phyloP scores from a whole-genome alignment of 2,888 invertebrate species.

The Rugalucina vietnamica region DNA sequence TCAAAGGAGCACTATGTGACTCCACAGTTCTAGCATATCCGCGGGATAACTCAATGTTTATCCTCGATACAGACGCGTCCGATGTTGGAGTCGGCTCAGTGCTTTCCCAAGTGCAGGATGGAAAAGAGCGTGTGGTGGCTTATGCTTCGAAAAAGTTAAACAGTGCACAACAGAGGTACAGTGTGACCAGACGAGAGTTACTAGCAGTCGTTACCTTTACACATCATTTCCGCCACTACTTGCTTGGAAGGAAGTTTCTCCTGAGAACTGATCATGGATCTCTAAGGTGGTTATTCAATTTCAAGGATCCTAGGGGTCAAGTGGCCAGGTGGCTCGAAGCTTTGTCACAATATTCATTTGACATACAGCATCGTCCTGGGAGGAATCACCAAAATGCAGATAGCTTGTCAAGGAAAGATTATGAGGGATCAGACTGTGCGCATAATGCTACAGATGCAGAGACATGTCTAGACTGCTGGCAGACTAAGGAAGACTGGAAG shows the following conservation, averaged over 20 bases:
- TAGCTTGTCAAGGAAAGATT: neutral
- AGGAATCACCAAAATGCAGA: neutral
- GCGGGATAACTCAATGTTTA: too few species aligned
- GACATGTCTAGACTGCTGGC: neutral
- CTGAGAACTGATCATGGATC: neutral
- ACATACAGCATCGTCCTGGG: constrained; percentile 1
- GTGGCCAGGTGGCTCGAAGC: neutral
- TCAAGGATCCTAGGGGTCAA: neutral
- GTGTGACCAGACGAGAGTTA: too few species aligned
- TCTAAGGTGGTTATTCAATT: neutral
- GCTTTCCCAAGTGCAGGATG: too few species aligned
- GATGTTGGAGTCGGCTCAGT: too few species aligned
- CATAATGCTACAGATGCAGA: neutral
- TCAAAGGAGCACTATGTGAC: too few species aligned
- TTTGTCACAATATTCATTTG: neutral
- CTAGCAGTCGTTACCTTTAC: too few species aligned
- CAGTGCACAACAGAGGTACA: too few species aligned
- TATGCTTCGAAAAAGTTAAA: too few species aligned
- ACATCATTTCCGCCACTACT: too few species aligned
- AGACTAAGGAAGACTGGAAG: neutral
- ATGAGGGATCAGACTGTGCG: neutral
- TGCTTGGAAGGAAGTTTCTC: neutral
- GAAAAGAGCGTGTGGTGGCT: too few species aligned
- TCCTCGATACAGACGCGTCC: too few species aligned
- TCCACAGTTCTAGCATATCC: too few species aligned